Conservation (phyloP, 2,888 invertebrate species). For the Mylabris sibirica region DNA sequence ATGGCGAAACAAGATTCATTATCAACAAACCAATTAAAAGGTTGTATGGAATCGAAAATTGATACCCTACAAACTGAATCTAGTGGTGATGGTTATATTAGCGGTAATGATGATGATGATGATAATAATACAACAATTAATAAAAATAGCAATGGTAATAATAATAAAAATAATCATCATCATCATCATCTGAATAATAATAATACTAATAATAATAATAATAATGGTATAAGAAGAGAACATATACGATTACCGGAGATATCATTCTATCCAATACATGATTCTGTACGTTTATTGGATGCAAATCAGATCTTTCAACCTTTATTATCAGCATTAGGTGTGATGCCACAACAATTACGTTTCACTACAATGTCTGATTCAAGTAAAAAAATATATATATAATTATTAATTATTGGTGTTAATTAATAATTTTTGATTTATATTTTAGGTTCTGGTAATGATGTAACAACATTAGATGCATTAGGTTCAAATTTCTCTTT, state of each 20-base stretch:
- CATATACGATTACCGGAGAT: conserved; percentile 61
- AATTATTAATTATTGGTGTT: no score
- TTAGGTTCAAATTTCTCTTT: conserved; percentile 87
- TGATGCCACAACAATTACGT: conserved; percentile 87
- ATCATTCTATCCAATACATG: conserved; percentile 79
- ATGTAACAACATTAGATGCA: conserved; percentile 79
- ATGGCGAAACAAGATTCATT: conserved; percentile 82
- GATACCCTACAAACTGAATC: conserved; percentile 58
- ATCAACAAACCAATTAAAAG: conserved; percentile 38
- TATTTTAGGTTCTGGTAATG: conserved; percentile 62
- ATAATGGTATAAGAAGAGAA: conserved; percentile 63
- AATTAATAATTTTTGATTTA: conserved; percentile 10
- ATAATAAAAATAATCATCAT: not conserved
- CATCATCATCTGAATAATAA: not conserved
- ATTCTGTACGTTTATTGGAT: conserved; percentile 84
- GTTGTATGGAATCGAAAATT: conserved; percentile 57
- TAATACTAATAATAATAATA: not conserved
- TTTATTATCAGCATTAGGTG: conserved; percentile 85
- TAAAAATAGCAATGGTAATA: not conserved
- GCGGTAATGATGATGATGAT: not conserved
- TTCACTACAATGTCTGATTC: conserved; percentile 58
- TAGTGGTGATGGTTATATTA: conserved; percentile 55
- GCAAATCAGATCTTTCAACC: conserved; percentile 95
- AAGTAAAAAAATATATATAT: no score
- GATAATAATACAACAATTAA: not conserved